Evolutionary conservation across 2,113 vertebrate species (phyloP), one percentile per base, ranked within the genome.

Genomic region (Pachycephala philippinensis): DNA sequence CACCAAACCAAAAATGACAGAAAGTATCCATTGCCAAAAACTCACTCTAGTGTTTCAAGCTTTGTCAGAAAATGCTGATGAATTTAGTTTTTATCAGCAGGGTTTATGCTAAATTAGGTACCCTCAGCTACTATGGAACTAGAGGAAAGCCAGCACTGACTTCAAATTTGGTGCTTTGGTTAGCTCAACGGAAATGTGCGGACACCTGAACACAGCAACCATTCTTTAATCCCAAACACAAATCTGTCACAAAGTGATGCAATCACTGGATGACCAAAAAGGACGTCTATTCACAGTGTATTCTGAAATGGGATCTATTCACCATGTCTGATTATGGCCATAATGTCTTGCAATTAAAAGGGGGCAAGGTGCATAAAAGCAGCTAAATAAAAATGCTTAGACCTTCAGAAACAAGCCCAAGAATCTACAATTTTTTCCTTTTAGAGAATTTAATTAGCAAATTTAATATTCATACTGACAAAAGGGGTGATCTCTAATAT

Each of bases 351-450:
- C 30, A 57, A 44, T 47, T 66, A 64, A 74, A 69, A 37, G 10
- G 22, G 13, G 27, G 3, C 5, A 13, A 15, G 4, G 4, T 0
- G 1, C 27, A 45, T n/a, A n/a, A 60, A 39, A 33, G 0, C 9
- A 66, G 15, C 5, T 39, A 50, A 72, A 64, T 49, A 59, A 81
- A 87, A 81, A 82, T 35, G 6, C 3, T 60, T 28, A 61, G 6
- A 56, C 11, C 11, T 65, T 57, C 54, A 40, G 52, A 83, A 90
- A 76, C 4, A 45, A 92, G 83, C 6, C 14, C 7, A 49, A 72
- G 49, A 68, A 83, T 9, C 11, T 52, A 8, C 11, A 10, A 6
- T 21, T 61, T 87, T 57, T 39, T 40, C 37, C 39, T 47, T 74
- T 56, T n/a, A 57, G 22, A 68, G 16, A 60, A 87, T 15, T 61